A percentile compares a stretch with the other conserved stretches of the same genome.
Conservation (phyloP, 2,113 vertebrate species). For the Meleagris gallopavo region DNA sequence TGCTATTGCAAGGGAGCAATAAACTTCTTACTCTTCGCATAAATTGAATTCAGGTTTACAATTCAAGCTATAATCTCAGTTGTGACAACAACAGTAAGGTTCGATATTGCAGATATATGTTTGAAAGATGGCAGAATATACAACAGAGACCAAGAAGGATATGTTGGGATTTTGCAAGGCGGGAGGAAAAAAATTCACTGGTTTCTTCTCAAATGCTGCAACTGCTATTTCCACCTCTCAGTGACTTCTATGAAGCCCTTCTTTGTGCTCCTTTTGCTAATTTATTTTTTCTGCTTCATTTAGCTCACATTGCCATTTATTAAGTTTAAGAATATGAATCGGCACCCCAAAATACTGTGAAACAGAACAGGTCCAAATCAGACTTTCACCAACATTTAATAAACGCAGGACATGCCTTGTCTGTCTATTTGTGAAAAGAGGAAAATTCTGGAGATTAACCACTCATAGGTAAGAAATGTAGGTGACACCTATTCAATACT, state of each 20-base stretch:
- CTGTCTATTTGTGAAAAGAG: neutral
- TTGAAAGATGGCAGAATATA: neutral
- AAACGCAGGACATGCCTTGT: neutral
- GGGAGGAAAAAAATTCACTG: fast-evolving
- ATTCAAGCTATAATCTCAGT: neutral
- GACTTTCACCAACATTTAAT: neutral
- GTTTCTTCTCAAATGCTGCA: neutral
- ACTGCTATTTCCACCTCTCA: neutral
- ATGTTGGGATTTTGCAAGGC: neutral
- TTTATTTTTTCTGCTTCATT: neutral
- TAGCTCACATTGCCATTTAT: neutral
- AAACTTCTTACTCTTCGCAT: neutral
- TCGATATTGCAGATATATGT: neutral
- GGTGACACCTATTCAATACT: neutral
- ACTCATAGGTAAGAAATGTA: neutral
- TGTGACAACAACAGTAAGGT: neutral
- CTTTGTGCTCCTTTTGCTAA: neutral
- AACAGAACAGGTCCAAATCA: neutral
- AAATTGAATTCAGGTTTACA: neutral
- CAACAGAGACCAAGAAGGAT: neutral
- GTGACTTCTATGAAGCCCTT: fast-evolving
- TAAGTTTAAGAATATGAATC: neutral
- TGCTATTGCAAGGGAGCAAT: neutral
- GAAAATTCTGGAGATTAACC: neutral
- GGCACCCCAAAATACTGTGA: neutral